Evolutionary conservation across 2,113 vertebrate species (phyloP).

Genomic region (Egretta garzetta): DNA sequence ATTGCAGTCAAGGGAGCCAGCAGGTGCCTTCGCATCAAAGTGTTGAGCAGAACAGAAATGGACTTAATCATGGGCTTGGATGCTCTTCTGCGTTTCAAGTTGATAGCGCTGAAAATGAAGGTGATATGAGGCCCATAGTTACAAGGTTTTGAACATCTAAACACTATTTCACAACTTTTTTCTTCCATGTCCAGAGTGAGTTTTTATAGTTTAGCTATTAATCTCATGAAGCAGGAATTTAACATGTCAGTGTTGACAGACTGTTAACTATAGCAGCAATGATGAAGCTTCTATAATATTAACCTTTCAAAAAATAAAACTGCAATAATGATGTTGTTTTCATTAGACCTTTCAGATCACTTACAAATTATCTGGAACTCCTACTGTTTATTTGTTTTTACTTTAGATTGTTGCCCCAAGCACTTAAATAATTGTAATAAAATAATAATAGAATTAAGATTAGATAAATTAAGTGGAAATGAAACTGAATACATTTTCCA

Average conservation of each 20-base stretch:
- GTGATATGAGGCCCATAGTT: not conserved
- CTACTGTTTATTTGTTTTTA: slow-evolving; percentile 87
- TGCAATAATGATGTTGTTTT: slow-evolving; percentile 81
- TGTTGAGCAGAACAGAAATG: not conserved
- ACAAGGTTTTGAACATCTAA: not conserved
- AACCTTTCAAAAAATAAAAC: slow-evolving; percentile 79
- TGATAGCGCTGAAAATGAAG: not conserved
- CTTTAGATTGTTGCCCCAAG: slow-evolving; percentile 84
- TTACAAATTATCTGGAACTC: slow-evolving; percentile 81
- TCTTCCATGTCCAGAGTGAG: not conserved
- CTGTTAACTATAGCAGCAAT: slow-evolving; percentile 19
- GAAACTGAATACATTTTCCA: slow-evolving; percentile 82
- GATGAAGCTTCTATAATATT: slow-evolving; percentile 70
- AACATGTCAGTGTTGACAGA: not conserved
- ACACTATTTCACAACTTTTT: not conserved
- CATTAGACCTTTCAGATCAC: slow-evolving; percentile 79
- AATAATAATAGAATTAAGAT: slow-evolving; percentile 85
- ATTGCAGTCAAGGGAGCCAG: not conserved
- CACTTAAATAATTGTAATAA: slow-evolving; percentile 85
- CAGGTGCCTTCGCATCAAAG: not conserved
- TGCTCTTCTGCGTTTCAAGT: not conserved
- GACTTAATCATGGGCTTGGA: not conserved
- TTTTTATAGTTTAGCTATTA: slow-evolving; percentile 33
- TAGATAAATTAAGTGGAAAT: slow-evolving; percentile 88
- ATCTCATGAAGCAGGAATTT: slow-evolving; percentile 31